Conservation (phyloP, 1,140 invertebrate genomes). For the Sminthurinus signatus region DNA sequence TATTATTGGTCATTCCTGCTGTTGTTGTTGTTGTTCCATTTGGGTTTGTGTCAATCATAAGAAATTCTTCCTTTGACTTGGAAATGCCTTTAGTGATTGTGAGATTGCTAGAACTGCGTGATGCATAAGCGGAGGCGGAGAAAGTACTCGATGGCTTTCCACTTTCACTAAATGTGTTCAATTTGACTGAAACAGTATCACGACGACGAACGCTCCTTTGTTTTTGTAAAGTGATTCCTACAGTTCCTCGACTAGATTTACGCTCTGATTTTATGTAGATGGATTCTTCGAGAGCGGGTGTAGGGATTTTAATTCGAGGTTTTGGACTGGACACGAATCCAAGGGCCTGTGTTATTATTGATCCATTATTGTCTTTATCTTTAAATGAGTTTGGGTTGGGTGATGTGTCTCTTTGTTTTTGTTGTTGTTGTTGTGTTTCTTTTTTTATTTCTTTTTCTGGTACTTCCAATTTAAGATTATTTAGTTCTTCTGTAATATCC, state of each 20-base stretch:
- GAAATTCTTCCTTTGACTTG: no score
- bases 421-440: neutral
- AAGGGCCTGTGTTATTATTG: neutral
- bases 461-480: neutral
- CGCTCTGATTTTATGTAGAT: neutral
- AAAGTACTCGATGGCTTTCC: neutral
- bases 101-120: no score
- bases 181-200: neutral
- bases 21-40: neutral
- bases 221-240: neutral
- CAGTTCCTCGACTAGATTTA: neutral
- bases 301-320: neutral
- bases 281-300: neutral
- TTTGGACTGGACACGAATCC: neutral
- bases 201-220: neutral
- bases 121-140: no score
- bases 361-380: neutral
- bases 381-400: neutral
- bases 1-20: neutral
- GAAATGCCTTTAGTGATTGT: no score
- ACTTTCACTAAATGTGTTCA: neutral
- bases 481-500: slow-evolving; percentile 12
- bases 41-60: no score
- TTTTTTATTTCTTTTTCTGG: neutral
- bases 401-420: neutral